Evolutionary conservation across 92 coral and sea anemone genomes (phyloP).

Genomic region (Meandrina meandrites): DNA sequence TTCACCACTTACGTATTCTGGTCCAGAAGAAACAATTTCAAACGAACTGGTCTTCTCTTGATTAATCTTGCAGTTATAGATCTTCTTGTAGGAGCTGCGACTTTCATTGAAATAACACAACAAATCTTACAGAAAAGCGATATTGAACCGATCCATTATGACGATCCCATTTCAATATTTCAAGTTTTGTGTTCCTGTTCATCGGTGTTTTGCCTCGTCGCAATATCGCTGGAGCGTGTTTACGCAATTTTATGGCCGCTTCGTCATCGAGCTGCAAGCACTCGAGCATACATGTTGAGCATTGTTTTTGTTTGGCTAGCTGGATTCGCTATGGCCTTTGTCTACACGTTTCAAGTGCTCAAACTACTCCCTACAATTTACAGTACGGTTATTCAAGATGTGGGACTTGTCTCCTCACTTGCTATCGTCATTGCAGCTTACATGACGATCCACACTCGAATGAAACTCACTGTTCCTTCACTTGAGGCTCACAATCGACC

Average conservation of each 20-base stretch:
- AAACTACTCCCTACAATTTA: not conserved
- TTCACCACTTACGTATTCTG: slow-evolving; percentile 18
- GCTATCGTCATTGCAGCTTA: not conserved
- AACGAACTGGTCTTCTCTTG: slow-evolving; percentile 8
- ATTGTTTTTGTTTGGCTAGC: slow-evolving; percentile 7
- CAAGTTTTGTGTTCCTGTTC: not conserved
- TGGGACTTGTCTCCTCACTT: not conserved
- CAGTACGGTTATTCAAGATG: not conserved
- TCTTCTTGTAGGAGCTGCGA: slow-evolving; percentile 4
- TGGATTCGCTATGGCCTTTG: not conserved
- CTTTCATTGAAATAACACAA: not conserved
- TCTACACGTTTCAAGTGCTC: not conserved
- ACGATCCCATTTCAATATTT: not conserved
- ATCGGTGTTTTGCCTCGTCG: slow-evolving; percentile 5
- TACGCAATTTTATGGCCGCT: slow-evolving; percentile 27
- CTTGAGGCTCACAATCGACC: slow-evolving; percentile 12
- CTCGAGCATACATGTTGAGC: not conserved
- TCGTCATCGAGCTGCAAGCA: slow-evolving; percentile 17
- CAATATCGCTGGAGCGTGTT: slow-evolving; percentile 20
- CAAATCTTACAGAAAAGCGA: not conserved
- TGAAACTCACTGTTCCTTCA: not conserved
- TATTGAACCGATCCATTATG: not conserved
- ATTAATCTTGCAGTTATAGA: slow-evolving; percentile 32
- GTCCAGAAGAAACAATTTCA: not conserved
- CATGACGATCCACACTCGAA: not conserved